Percentiles rank a stretch among this genome's conserved stretches.
Evolutionary conservation across 2,888 invertebrate species (phyloP).

Genomic region (Coleophora deauratella): DNA sequence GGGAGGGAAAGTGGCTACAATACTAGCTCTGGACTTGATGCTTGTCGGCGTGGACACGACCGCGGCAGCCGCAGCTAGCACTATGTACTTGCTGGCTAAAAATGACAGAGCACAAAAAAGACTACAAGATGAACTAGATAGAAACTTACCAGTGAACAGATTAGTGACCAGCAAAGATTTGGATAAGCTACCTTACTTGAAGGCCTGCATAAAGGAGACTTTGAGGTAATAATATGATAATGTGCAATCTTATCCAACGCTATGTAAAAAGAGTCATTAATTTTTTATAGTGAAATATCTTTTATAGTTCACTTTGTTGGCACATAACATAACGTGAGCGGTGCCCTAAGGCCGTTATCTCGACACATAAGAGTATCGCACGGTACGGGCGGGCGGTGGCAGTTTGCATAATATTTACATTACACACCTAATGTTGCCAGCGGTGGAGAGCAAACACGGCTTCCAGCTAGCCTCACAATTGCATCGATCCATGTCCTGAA

Average conservation of each 20-base stretch:
- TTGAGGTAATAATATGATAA: constrained; percentile 75
- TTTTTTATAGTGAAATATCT: no score
- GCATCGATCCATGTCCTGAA: neutral
- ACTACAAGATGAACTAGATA: constrained; percentile 76
- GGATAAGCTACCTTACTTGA: constrained; percentile 79
- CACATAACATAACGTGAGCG: no score
- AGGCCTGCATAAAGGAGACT: constrained; percentile 85
- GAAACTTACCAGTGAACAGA: constrained; percentile 68
- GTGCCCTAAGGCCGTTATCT: constrained; percentile 16
- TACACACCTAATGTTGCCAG: constrained; percentile 27
- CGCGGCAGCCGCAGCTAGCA: constrained; percentile 83
- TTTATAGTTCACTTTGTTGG: no score
- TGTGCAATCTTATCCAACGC: no score
- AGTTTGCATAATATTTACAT: constrained; percentile 45
- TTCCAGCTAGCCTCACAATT: neutral
- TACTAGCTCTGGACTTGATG: constrained; percentile 83
- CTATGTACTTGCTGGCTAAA: constrained; percentile 82
- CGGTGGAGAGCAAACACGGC: constrained; percentile 1
- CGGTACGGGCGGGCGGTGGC: constrained; percentile 16
- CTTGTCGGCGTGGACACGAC: constrained; percentile 89
- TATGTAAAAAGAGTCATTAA: no score
- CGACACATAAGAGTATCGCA: constrained; percentile 25
- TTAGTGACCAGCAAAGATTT: constrained; percentile 75
- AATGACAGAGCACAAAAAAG: constrained; percentile 79
- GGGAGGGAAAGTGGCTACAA: constrained; percentile 73